Percentiles rank a stretch among this genome's conserved stretches.
Evolutionary conservation across 2,113 vertebrate species (phyloP).

Genomic region (Sceloporus tristichus): DNA sequence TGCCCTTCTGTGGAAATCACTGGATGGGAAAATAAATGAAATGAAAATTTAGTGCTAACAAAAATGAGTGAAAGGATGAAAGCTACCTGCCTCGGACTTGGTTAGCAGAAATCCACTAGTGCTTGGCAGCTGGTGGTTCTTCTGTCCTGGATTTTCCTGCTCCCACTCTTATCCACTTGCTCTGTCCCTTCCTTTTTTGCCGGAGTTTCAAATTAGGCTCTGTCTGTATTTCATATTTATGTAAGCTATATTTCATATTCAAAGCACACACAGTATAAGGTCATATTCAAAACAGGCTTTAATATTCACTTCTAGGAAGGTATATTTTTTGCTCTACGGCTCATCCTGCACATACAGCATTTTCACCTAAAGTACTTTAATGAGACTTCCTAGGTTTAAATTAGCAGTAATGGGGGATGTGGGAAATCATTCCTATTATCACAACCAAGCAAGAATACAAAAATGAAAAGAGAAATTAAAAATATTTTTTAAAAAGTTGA

Average conservation of each 20-base stretch:
- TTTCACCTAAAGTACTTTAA: slow-evolving; percentile 42
- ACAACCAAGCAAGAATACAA: neutral
- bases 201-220: slow-evolving; percentile 27
- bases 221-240: neutral
- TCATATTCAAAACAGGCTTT: slow-evolving; percentile 41
- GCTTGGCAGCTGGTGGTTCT: neutral
- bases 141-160: neutral
- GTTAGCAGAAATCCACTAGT: neutral
- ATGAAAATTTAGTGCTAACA: neutral
- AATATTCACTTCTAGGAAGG: slow-evolving; percentile 37
- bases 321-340: slow-evolving; percentile 29
- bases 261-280: slow-evolving; percentile 32
- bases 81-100: neutral
- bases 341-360: neutral
- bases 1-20: neutral
- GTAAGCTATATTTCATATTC: slow-evolving; percentile 23
- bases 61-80: neutral
- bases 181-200: neutral
- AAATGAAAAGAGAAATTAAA: neutral
- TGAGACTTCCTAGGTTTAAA: slow-evolving; percentile 42
- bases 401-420: neutral
- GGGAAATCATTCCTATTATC: slow-evolving; percentile 7
- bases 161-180: neutral
- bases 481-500: slow-evolving; percentile 11
- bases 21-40: neutral